Evolutionary conservation across 1,140 invertebrate species (phyloP).

Genomic region (Varroa destructor): DNA sequence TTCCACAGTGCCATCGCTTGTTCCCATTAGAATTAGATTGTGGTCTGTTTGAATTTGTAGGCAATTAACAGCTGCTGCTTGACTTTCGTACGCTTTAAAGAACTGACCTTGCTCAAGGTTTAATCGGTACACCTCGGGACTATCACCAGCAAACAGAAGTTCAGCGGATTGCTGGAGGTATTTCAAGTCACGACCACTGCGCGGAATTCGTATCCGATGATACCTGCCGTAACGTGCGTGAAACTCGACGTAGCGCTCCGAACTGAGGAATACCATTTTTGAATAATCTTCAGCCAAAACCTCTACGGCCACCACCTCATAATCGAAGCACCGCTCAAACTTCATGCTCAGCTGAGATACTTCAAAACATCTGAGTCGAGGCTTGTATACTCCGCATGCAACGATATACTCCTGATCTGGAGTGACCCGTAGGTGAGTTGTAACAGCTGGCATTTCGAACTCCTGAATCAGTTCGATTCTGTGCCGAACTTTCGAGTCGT

Average conservation of each 20-base stretch:
- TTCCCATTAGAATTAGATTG: conserved; percentile 71
- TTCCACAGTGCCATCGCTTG: conserved; percentile 79
- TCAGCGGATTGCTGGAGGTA: conserved; percentile 83
- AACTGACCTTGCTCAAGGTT: conserved; percentile 93
- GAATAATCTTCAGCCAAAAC: conserved; percentile 75
- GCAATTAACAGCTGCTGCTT: conserved; percentile 63
- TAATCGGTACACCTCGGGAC: conserved; percentile 77
- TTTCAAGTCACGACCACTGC: conserved; percentile 83
- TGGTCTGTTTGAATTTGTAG: conserved; percentile 76
- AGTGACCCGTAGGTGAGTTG: conserved; percentile 67
- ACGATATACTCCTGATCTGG: conserved; percentile 83
- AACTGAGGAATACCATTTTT: conserved; percentile 53
- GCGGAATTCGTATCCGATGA: conserved; percentile 77
- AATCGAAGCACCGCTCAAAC: conserved; percentile 95
- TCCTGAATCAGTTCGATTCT: conserved; percentile 95
- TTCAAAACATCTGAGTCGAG: conserved; percentile 87
- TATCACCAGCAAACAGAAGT: conserved; percentile 73
- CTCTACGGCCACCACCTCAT: conserved; percentile 78
- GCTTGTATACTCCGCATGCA: conserved; percentile 90
- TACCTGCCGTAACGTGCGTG: conserved; percentile 83
- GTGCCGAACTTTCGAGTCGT: conserved; percentile 61
- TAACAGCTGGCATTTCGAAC: conserved; percentile 94
- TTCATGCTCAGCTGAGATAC: conserved; percentile 89
- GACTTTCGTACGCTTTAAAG: conserved; percentile 62
- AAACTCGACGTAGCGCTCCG: conserved; percentile 75